phyloP scores from a whole-genome alignment of 2,113 vertebrate genomes.

The Hemibagrus wyckioides region DNA sequence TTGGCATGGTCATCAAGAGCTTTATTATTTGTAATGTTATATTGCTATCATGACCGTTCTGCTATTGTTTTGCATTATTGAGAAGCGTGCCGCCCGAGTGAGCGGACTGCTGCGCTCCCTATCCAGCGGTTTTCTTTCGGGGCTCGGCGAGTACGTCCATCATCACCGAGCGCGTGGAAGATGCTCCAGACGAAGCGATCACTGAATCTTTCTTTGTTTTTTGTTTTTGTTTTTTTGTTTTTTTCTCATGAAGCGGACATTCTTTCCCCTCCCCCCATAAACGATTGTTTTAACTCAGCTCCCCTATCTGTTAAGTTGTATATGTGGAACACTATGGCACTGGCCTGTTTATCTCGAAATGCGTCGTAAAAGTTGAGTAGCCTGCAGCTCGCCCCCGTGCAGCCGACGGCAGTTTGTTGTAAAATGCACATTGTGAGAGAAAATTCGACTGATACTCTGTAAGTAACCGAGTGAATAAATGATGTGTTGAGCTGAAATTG shows the following conservation, averaged over 20 bases:
- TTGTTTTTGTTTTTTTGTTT: constrained; percentile 45
- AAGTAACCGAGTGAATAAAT: constrained; percentile 50
- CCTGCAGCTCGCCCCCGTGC: constrained; percentile 56
- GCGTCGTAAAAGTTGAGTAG: constrained; percentile 15
- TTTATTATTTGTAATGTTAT: constrained; percentile 64
- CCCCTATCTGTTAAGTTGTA: constrained; percentile 13
- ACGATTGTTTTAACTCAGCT: background rate
- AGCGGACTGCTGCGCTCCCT: background rate
- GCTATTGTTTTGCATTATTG: constrained; percentile 49
- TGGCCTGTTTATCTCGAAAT: constrained; percentile 17
- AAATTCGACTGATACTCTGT: constrained; percentile 68
- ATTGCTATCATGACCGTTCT: constrained; percentile 62
- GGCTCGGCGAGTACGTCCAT: constrained; percentile 50
- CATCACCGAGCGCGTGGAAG: background rate
- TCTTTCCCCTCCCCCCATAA: constrained; percentile 51
- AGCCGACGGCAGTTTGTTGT: constrained; percentile 67
- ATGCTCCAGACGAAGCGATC: constrained; percentile 1
- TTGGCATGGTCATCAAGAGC: constrained; percentile 78
- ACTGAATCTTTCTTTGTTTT: too few species aligned
- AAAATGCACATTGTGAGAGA: constrained; percentile 72
- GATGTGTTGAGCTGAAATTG: constrained; percentile 33
- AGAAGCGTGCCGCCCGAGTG: background rate
- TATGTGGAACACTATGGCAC: constrained; percentile 55
- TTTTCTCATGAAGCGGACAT: constrained; percentile 47
- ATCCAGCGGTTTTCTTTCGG: constrained; percentile 36